Conservation (phyloP, 2,888 invertebrate species). For the Leptinotarsa haldemani region DNA sequence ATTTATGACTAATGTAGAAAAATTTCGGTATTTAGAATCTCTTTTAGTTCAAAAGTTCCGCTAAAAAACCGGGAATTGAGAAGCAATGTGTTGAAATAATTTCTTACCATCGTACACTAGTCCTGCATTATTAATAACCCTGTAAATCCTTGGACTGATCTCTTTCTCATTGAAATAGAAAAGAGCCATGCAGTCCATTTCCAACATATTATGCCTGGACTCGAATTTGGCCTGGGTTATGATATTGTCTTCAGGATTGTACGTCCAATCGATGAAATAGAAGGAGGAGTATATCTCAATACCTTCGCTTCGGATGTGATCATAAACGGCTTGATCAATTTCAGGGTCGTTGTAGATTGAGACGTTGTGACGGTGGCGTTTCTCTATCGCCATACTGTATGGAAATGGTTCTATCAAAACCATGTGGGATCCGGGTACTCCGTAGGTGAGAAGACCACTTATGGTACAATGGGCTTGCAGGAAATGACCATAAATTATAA, state of each 20-base stretch:
- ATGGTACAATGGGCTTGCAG: constrained; percentile 77
- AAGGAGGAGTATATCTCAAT: constrained; percentile 67
- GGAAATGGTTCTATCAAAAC: constrained; percentile 71
- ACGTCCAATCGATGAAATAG: constrained; percentile 70
- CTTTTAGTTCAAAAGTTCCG: no score
- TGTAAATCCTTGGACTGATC: constrained; percentile 62
- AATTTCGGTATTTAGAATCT: no score
- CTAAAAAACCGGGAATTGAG: no score
- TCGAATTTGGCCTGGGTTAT: constrained; percentile 66
- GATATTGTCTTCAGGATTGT: constrained; percentile 56
- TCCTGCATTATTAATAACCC: constrained; percentile 69
- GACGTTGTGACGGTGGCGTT: constrained; percentile 48
- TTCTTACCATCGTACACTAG: constrained; percentile 57
- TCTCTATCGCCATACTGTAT: constrained; percentile 49
- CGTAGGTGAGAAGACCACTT: constrained; percentile 72
- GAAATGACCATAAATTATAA: constrained; percentile 77
- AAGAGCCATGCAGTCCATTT: constrained; percentile 69
- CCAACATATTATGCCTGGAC: constrained; percentile 65
- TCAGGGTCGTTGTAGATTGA: constrained; percentile 63
- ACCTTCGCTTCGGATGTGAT: constrained; percentile 61
- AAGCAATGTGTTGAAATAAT: background rate
- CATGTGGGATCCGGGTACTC: constrained; percentile 70
- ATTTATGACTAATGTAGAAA: no score
- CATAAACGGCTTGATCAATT: constrained; percentile 68
- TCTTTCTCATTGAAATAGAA: constrained; percentile 71